Percentiles rank a stretch among this genome's conserved stretches.
phyloP scores from a whole-genome alignment of 2,888 invertebrate species.

The Iselma pallidipennis region DNA sequence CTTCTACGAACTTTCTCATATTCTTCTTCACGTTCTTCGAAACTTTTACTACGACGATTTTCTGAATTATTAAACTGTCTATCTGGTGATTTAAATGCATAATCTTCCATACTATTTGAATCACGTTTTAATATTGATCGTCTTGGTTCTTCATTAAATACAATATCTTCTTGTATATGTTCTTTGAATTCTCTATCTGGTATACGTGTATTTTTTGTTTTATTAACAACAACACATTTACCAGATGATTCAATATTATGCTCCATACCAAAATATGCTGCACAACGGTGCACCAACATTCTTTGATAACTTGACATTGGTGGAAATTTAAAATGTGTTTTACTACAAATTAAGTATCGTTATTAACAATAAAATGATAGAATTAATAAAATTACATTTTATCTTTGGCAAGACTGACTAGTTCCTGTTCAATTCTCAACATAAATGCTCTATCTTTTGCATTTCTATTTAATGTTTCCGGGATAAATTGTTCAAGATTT shows the following conservation, averaged over 20 bases:
- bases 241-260: conserved; percentile 89
- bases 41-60: conserved; percentile 76
- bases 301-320: conserved; percentile 95
- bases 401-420: conserved; percentile 82
- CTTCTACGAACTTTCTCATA: conserved; percentile 83
- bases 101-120: conserved; percentile 79
- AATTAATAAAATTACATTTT: conserved; percentile 63
- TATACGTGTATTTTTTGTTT: conserved; percentile 70
- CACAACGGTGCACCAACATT: conserved; percentile 93
- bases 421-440: conserved; percentile 85
- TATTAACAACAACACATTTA: conserved; percentile 82
- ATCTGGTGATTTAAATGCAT: conserved; percentile 64
- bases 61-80: conserved; percentile 57
- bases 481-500: conserved; percentile 86
- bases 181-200: conserved; percentile 75
- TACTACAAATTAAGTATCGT: conserved; percentile 55
- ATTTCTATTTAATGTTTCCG: conserved; percentile 88
- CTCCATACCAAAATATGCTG: conserved; percentile 91
- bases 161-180: conserved; percentile 67
- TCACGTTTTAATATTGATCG: conserved; percentile 84
- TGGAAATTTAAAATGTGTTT: conserved; percentile 81
- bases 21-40: conserved; percentile 90
- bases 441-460: conserved; percentile 84
- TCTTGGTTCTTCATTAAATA: conserved; percentile 68
- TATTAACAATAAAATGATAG: background rate